Base-by-base conservation (phyloP, 2,113 vertebrate genomes). In the Glaucomys volans region DNA sequence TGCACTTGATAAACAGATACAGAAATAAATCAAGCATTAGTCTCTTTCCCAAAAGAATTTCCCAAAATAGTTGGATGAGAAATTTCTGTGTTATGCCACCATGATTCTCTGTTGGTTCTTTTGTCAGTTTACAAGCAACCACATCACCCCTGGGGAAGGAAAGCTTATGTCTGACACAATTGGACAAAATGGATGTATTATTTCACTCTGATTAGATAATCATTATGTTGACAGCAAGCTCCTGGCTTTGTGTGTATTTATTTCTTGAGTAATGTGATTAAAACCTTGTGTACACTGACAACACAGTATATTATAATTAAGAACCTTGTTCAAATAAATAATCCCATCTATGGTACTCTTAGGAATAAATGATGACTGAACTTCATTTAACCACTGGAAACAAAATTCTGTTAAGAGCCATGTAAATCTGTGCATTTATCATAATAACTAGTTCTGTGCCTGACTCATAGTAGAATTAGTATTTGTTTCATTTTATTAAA, bases 291-390 rank as follows among this genome's bases (percentile, higher is more conserved):
- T 95, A 85, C 59, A 75, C n/a, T 93, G 71, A 94, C 44, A 95
- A 57, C 57, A 59, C 4, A 87, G 64, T 83, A 54, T 83, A 86
- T 92, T 40, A 90, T 96, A 83, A 97, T 94, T 96, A 96, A 97
- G 50, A 77, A 64, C 75, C 71, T 87, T 90, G 30, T 94, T 81
- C 57, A 88, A 93, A 76, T n/a, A 9, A 44, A 30, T 91, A 81
- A 93, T 94, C 50, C 17, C 44, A 84, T 88, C 30, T 83, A 52
- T 93, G 50, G 11, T 44, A 79, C 81, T 28, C 30, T 77, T 47
- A 95, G 77, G 67, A 95, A 67, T 88, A 94, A 93, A 71, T 54
- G 22, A 86, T 81, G 12, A 57, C 30, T 91, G 59, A 83, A 89
- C 69, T 89, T 42, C 26, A 67, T 95, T 91, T 95, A 77, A 8